Evolutionary conservation across 2,888 invertebrate genomes (phyloP).

Genomic region (Cephus runcator): DNA sequence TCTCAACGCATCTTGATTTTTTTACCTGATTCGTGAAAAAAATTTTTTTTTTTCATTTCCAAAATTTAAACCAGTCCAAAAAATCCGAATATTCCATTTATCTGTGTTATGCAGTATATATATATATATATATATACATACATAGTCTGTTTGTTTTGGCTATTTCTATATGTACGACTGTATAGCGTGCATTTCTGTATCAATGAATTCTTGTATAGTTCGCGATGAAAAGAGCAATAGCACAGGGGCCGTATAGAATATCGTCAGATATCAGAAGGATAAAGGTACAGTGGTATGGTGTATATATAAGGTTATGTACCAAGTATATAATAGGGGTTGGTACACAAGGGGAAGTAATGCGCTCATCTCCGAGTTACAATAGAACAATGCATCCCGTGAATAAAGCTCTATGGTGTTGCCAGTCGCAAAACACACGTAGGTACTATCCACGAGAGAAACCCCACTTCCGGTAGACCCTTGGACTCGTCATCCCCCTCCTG

Average conservation of each 20-base stretch:
- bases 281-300: neutral
- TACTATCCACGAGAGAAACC: neutral
- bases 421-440: constrained; percentile 1
- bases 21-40: neutral
- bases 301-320: neutral
- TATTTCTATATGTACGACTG: neutral
- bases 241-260: neutral
- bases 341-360: constrained; percentile 50
- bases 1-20: neutral
- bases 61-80: too few species aligned
- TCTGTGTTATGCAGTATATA: neutral
- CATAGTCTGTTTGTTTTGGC: neutral
- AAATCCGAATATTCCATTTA: too few species aligned
- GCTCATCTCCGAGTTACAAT: constrained; percentile 47
- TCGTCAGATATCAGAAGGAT: neutral
- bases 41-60: neutral
- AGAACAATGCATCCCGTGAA: constrained; percentile 49
- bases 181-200: neutral
- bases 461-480: neutral
- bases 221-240: neutral
- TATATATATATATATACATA: accelerated
- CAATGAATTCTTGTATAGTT: neutral
- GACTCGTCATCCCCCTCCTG: neutral
- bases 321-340: neutral
- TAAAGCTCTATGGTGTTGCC: constrained; percentile 37